A percentile compares a stretch with the other conserved stretches of the same genome.
These are phyloP conservation scores for Aleadryas rufinucha DNA, from an alignment of 2,113 vertebrate species.

Conservation along the genomic window DNA sequence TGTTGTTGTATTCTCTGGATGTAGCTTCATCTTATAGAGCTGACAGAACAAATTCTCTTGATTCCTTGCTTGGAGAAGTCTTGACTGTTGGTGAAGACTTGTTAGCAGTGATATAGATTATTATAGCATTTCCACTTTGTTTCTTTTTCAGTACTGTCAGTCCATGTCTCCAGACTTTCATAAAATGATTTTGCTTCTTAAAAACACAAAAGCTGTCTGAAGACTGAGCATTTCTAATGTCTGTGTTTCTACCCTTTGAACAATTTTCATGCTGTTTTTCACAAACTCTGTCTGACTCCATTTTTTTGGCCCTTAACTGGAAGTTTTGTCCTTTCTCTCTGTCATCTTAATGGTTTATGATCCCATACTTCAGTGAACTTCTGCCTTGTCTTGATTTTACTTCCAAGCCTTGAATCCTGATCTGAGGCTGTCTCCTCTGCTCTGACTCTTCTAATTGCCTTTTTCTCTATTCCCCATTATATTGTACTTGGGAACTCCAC, in stretches of 20 bases:
- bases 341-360: neutral
- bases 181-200: conserved; percentile 9
- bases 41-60: neutral
- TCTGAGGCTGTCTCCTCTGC: neutral
- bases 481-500: neutral
- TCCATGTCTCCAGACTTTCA: neutral
- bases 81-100: neutral
- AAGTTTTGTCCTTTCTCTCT: neutral
- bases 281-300: neutral
- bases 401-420: neutral
- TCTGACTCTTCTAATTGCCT: neutral
- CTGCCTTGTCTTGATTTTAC: conserved; percentile 14
- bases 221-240: neutral
- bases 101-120: neutral
- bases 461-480: neutral
- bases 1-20: neutral
- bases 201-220: conserved; percentile 20
- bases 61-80: neutral
- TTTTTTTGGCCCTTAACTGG: neutral
- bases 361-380: conserved; percentile 29
- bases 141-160: neutral
- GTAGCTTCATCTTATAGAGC: neutral
- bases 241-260: neutral
- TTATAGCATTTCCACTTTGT: neutral
- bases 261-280: conserved; percentile 10